Conservation (phyloP, 1,140 invertebrate genomes). For the Riptortus pedestris region DNA sequence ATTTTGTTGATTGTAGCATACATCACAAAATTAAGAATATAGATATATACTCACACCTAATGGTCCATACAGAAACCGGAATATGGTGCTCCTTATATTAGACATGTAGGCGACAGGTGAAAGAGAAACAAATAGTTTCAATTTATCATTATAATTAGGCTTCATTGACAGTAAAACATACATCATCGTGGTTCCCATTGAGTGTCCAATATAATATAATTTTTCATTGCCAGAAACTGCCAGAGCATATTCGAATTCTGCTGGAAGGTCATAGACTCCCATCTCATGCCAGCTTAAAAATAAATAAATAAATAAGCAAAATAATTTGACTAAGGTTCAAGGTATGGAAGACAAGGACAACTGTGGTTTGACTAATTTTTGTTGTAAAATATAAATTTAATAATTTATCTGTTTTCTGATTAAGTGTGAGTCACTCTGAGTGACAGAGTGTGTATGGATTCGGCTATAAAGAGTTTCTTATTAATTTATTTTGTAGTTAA, state of each 20-base stretch:
- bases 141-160: constrained; percentile 54
- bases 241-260: constrained; percentile 50
- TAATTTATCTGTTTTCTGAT: too few species aligned
- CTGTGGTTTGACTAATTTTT: too few species aligned
- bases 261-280: constrained; percentile 51
- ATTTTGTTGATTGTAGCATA: too few species aligned
- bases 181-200: constrained; percentile 56
- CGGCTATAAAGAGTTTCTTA: too few species aligned
- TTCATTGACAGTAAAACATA: constrained; percentile 48
- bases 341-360: too few species aligned
- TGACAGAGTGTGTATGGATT: too few species aligned
- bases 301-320: constrained; percentile 6
- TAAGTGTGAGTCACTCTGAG: too few species aligned
- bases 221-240: constrained; percentile 41
- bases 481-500: too few species aligned
- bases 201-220: constrained; percentile 56
- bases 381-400: too few species aligned
- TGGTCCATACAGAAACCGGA: constrained; percentile 26
- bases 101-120: constrained; percentile 57
- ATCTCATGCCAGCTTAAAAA: constrained; percentile 48
- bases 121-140: constrained; percentile 50
- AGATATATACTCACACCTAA: constrained; percentile 23
- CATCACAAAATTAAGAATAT: neutral
- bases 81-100: constrained; percentile 23
- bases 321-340: too few species aligned